These are phyloP conservation scores for Stichopus chloronotus DNA, from an alignment of 35 echinoderm and acorn worm genomes.

Conservation along the genomic window DNA sequence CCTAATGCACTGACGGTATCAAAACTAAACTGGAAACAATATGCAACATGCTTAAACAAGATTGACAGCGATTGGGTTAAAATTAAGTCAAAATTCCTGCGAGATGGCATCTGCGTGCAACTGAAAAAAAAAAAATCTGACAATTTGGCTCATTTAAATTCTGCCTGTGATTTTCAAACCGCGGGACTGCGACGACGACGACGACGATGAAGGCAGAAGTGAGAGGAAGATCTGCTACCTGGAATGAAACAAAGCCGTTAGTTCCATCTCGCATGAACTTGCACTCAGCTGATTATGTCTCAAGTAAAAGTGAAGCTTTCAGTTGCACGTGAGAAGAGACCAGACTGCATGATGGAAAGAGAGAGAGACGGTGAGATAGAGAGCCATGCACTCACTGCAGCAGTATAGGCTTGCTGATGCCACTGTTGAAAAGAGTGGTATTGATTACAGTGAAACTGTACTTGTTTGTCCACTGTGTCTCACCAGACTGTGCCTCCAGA, in stretches of 20 bases:
- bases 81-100: conserved; percentile 46
- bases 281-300: conserved; percentile 24
- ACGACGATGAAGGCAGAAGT: not conserved
- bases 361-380: not conserved
- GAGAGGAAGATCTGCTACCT: not conserved
- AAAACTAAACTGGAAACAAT: not conserved
- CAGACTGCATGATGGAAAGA: not conserved
- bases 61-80: conserved; percentile 26
- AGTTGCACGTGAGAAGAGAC: not conserved
- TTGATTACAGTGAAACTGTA: conserved; percentile 32
- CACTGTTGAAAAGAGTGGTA: conserved; percentile 1
- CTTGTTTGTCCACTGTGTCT: not conserved
- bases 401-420: not conserved
- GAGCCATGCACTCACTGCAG: not conserved
- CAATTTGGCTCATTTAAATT: conserved; percentile 35
- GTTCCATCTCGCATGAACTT: not conserved
- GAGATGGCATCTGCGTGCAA: not conserved
- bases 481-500: not conserved
- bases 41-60: conserved; percentile 6
- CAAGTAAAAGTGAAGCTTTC: not conserved
- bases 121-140: not conserved
- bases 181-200: not conserved
- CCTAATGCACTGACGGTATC: not conserved
- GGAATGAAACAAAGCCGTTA: conserved; percentile 8
- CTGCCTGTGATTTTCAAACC: not conserved